phyloP scores from a whole-genome alignment of 2,113 vertebrate species.

The Misgurnus mizolepis region DNA sequence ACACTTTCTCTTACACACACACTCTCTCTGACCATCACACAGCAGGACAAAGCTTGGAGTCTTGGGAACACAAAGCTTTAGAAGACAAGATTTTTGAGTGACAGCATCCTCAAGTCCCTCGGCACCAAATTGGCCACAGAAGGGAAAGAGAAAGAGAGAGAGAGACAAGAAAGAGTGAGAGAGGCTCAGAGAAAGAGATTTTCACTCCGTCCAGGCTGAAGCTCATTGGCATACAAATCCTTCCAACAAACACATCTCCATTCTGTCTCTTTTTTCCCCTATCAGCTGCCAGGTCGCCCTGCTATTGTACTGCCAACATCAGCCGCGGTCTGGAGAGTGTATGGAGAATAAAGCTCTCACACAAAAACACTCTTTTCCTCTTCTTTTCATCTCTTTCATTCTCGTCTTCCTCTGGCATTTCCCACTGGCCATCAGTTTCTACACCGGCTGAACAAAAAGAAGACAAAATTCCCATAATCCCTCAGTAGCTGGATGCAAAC shows the following conservation, averaged over 20 bases:
- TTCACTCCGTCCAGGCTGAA: conserved; percentile 9
- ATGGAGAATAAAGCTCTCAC: conserved; percentile 22
- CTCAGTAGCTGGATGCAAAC: background rate
- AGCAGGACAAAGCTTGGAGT: conserved; percentile 27
- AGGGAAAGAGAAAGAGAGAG: conserved; percentile 11
- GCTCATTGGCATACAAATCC: conserved; percentile 32
- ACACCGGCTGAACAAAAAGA: background rate
- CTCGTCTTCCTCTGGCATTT: conserved; percentile 29
- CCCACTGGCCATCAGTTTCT: conserved; percentile 24
- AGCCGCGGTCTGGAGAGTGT: conserved; percentile 19
- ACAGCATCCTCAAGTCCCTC: conserved; percentile 39
- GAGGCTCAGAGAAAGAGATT: conserved; percentile 18
- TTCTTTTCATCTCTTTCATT: conserved; percentile 29
- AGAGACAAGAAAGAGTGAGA: conserved; percentile 22
- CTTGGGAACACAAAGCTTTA: conserved; percentile 51
- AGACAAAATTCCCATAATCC: conserved; percentile 10
- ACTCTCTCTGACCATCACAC: conserved; percentile 17
- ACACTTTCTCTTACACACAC: conserved; percentile 14
- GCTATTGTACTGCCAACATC: conserved; percentile 45
- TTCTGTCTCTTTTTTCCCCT: conserved; percentile 29
- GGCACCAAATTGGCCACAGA: conserved; percentile 32
- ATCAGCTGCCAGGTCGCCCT: conserved; percentile 41
- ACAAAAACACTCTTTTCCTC: conserved; percentile 26
- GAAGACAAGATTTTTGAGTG: conserved; percentile 47
- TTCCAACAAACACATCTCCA: conserved; percentile 41